phyloP scores from a whole-genome alignment of 1,140 invertebrate genomes.

The Penaeus indicus region DNA sequence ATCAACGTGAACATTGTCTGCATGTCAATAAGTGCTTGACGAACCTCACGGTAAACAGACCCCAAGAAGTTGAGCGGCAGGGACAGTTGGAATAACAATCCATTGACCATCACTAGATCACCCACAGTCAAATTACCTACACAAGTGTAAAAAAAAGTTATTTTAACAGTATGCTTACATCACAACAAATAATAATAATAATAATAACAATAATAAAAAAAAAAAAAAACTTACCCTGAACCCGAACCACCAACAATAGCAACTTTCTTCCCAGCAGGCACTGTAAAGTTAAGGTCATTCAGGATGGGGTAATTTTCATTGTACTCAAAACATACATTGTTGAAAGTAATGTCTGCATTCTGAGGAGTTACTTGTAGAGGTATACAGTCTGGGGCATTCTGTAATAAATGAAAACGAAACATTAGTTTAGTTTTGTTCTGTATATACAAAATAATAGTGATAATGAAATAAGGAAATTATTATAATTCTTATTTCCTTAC shows the following conservation, averaged over 20 bases:
- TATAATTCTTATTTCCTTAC: not conserved
- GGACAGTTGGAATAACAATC: conserved; percentile 96
- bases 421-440: not conserved
- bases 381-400: conserved; percentile 80
- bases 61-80: conserved; percentile 96
- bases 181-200: conserved; percentile 33
- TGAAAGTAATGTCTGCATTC: conserved; percentile 88
- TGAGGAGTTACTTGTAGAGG: conserved; percentile 79
- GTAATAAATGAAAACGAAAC: conserved; percentile 67
- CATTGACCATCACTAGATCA: conserved; percentile 99
- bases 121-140: conserved; percentile 92
- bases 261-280: conserved; percentile 95
- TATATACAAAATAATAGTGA: no score
- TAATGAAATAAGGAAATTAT: no score
- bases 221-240: conserved; percentile 79
- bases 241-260: conserved; percentile 98
- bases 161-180: not conserved
- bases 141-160: not conserved
- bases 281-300: conserved; percentile 85
- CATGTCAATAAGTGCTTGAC: conserved; percentile 98
- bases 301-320: conserved; percentile 87
- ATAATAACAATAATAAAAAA: conserved; percentile 5
- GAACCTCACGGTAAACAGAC: conserved; percentile 96
- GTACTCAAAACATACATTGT: conserved; percentile 93
- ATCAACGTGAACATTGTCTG: conserved; percentile 97